Conservation (phyloP, 2,888 invertebrate genomes). For the Drosophila tripunctata region DNA sequence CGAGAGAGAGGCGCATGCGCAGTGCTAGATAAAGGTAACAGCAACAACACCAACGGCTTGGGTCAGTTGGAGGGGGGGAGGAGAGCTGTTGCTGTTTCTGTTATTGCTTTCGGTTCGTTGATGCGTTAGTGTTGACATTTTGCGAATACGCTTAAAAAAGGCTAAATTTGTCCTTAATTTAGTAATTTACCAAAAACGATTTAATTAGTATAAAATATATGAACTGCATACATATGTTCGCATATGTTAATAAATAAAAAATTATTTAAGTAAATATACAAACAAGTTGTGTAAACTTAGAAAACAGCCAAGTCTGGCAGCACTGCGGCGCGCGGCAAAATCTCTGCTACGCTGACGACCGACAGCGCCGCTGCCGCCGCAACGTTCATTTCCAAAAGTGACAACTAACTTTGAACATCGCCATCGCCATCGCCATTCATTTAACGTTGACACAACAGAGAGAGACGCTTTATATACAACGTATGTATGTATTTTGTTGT, state of each 20-base stretch:
- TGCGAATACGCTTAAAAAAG: too few species aligned
- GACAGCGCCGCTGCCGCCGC: slow-evolving; percentile 9
- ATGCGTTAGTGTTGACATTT: too few species aligned
- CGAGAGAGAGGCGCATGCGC: slow-evolving; percentile 48
- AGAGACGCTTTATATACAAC: slow-evolving; percentile 19
- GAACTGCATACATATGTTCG: too few species aligned
- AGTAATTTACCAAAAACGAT: too few species aligned
- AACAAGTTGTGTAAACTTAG: too few species aligned
- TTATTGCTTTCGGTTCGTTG: slow-evolving; percentile 40
- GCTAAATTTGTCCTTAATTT: too few species aligned
- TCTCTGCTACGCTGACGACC: slow-evolving; percentile 33
- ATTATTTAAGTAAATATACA: too few species aligned
- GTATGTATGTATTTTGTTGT: slow-evolving; percentile 23
- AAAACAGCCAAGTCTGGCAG: too few species aligned
- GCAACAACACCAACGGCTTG: slow-evolving; percentile 3
- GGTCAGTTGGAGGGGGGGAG: slow-evolving; percentile 28
- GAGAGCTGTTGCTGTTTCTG: slow-evolving; percentile 50
- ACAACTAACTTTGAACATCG: slow-evolving; percentile 56
- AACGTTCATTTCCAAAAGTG: slow-evolving; percentile 43
- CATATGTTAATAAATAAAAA: too few species aligned
- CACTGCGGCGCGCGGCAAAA: slow-evolving; percentile 71
- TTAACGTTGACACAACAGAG: slow-evolving; percentile 45
- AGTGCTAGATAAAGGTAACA: slow-evolving; percentile 15
- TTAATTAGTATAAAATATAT: too few species aligned
- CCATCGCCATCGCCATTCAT: slow-evolving; percentile 40